phyloP scores from a whole-genome alignment of 2,797 vertebrate genomes.

The Todus mexicanus region DNA sequence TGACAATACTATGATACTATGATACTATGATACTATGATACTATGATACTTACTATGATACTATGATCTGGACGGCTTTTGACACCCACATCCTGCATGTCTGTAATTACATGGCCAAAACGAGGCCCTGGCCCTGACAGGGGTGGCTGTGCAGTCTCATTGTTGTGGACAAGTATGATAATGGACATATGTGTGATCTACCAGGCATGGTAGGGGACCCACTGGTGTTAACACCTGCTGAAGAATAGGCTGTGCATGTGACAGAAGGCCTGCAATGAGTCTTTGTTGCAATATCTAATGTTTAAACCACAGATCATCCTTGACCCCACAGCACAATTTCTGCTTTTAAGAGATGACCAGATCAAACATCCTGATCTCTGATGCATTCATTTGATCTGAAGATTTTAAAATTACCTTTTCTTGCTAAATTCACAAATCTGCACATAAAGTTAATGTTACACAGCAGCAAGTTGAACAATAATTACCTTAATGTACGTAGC shows the following conservation, averaged over 20 bases:
- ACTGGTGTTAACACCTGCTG: background rate
- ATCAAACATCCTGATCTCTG: background rate
- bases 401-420: background rate
- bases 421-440: background rate
- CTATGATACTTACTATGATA: no score
- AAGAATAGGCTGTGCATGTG: background rate
- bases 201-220: background rate
- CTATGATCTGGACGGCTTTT: background rate
- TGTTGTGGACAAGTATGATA: no score
- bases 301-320: background rate
- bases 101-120: background rate
- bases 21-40: no score
- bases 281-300: background rate
- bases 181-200: background rate
- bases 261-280: accelerated
- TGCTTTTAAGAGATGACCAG: background rate
- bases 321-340: background rate
- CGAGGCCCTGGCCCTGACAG: background rate
- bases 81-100: background rate
- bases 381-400: background rate
- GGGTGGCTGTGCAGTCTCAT: background rate
- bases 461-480: background rate
- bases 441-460: background rate
- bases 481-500: conserved; percentile 21
- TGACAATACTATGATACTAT: no score